Evolutionary conservation across 2,888 invertebrate species (phyloP).

Genomic region (Euphydryas editha): DNA sequence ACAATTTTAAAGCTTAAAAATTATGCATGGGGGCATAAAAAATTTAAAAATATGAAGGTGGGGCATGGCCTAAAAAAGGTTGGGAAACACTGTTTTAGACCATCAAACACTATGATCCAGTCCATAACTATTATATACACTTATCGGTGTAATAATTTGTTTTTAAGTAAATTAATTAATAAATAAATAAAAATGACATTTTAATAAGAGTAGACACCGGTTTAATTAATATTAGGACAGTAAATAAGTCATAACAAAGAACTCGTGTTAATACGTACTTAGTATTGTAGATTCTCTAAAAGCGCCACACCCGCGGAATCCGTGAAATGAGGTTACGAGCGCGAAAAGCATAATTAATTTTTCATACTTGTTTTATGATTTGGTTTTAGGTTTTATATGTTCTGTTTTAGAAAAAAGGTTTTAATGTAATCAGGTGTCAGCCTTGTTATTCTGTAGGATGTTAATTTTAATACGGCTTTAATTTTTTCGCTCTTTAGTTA

Average conservation of each 20-base stretch:
- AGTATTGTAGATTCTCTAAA: slow-evolving; percentile 14
- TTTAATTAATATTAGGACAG: slow-evolving; percentile 12
- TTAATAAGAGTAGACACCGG: slow-evolving; percentile 10
- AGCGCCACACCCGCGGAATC: slow-evolving; percentile 8
- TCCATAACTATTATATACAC: no score
- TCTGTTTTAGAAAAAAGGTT: neutral
- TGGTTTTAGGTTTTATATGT: neutral
- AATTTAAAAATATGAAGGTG: no score
- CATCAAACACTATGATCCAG: no score
- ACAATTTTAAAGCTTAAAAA: no score
- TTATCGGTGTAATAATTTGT: no score
- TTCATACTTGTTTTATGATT: neutral
- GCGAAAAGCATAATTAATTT: slow-evolving; percentile 5
- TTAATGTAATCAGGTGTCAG: neutral
- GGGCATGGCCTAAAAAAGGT: no score
- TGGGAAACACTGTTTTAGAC: no score
- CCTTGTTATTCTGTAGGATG: neutral
- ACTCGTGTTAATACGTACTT: slow-evolving; percentile 5
- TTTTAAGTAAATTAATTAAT: no score
- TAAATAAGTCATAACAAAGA: slow-evolving; percentile 22
- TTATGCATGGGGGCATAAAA: no score
- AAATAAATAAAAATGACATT: no score
- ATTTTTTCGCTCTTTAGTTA: no score
- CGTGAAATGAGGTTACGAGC: slow-evolving; percentile 14
- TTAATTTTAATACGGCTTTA: neutral